Percentiles rank a stretch among this genome's conserved stretches.
These are phyloP conservation scores for Drosophila tsacasi DNA, from an alignment of 1,140 invertebrate species.

Conservation along the genomic window DNA sequence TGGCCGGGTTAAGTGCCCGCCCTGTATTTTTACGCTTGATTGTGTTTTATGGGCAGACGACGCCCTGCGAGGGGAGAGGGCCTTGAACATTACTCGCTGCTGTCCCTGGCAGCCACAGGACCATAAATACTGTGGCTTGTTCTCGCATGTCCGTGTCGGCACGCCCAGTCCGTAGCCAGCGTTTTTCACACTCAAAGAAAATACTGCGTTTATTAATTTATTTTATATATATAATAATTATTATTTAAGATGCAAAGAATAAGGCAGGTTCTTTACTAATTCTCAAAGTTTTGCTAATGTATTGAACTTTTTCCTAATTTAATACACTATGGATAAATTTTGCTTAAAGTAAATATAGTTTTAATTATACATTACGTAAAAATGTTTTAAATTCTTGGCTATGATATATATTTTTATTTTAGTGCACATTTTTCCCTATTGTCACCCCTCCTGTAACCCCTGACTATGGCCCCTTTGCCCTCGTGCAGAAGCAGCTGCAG, in stretches of 20 bases:
- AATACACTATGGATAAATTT: neutral
- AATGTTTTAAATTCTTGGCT: neutral
- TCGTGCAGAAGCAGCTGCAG: constrained; percentile 52
- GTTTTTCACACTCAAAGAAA: neutral
- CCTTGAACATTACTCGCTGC: constrained; percentile 42
- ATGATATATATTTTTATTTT: neutral
- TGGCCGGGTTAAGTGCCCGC: constrained; percentile 75
- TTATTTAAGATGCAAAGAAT: too few relatives aligned
- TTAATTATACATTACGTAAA: neutral
- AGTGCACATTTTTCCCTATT: constrained; percentile 2
- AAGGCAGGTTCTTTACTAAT: too few relatives aligned
- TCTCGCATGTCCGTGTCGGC: constrained; percentile 75
- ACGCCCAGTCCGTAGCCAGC: constrained; percentile 42
- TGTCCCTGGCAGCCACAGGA: constrained; percentile 68
- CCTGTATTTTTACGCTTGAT: constrained; percentile 81
- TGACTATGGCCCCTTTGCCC: constrained; percentile 13
- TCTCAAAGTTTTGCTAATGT: too few relatives aligned
- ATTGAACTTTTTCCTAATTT: too few relatives aligned
- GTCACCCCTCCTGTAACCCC: neutral
- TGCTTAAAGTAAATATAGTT: neutral
- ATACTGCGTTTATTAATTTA: neutral
- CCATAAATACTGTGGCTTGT: constrained; percentile 82
- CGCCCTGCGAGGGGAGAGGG: constrained; percentile 12
- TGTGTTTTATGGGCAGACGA: constrained; percentile 78
- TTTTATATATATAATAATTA: too few relatives aligned